phyloP scores from a whole-genome alignment of 2,888 invertebrate genomes.

The Abrostola triplasia region DNA sequence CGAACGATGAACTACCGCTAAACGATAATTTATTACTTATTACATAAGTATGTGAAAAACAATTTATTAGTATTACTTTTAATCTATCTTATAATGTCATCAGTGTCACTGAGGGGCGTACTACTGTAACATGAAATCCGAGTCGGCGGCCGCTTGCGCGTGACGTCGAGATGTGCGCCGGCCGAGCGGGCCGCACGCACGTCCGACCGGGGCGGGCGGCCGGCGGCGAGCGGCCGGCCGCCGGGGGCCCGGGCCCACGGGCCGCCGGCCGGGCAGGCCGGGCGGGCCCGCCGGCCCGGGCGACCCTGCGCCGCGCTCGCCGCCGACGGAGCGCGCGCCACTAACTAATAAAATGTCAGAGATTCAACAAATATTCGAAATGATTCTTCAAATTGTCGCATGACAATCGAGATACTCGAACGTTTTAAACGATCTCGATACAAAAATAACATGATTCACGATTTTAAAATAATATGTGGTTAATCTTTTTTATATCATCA shows the following conservation, averaged over 20 bases:
- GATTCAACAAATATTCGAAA: conserved; percentile 63
- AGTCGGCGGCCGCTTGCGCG: conserved; percentile 66
- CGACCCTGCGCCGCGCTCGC: conserved; percentile 23
- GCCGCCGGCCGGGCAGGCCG: conserved; percentile 40
- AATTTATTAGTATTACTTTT: conserved; percentile 78
- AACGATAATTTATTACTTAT: conserved; percentile 84
- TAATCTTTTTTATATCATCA: conserved; percentile 75
- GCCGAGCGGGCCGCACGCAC: conserved; percentile 36
- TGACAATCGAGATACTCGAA: conserved; percentile 65
- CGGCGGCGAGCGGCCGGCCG: conserved; percentile 20
- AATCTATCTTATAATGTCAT: conserved; percentile 77
- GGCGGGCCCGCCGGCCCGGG: conserved; percentile 26
- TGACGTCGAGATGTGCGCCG: conserved; percentile 39
- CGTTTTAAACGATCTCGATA: conserved; percentile 77
- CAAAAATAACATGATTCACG: conserved; percentile 83
- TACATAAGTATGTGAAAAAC: conserved; percentile 86
- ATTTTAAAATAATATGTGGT: conserved; percentile 75
- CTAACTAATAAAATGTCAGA: conserved; percentile 45
- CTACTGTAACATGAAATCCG: conserved; percentile 66
- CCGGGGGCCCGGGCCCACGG: conserved; percentile 26
- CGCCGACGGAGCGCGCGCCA: conserved; percentile 28
- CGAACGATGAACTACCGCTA: conserved; percentile 81
- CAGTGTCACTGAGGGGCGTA: conserved; percentile 71
- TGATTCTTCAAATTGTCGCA: conserved; percentile 64
- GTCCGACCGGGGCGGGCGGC: conserved; percentile 37